Evolutionary conservation across 1,140 invertebrate species (phyloP), one percentile per base, ranked within the genome.

Genomic region (Drosophila aff.): DNA sequence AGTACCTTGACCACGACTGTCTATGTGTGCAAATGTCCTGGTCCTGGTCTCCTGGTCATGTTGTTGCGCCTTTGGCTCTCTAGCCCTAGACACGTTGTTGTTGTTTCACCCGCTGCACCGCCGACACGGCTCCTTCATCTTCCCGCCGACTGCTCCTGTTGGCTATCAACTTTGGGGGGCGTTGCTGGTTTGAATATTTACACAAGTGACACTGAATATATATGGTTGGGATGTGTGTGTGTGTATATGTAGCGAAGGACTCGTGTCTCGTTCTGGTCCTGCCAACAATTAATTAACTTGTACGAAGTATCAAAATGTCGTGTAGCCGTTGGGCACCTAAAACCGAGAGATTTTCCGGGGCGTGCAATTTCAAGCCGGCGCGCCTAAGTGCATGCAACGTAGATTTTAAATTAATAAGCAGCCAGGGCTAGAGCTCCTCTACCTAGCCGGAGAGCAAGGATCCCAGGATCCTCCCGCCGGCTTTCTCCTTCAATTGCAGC

Each of bases 341-440:
- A 63, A 50, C 47, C 47, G 47, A 26, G 8, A 77, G 76, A 75
- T 79, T 62, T 64, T 50, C 33, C 47, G 15, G 43, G 36, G 21
- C n/a, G 26, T 49, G 68, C 72, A 89, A 68, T 89, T 83, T 87
- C 47, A 75, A 71, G 82, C 67, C 52, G 65, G 65, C 31, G 55
- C 79, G 52, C 79, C 82, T 79, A 82, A 76, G 71, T 82, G 82
- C 83, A 82, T 68, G 69, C 79, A 60, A 82, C 79, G 80, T 87
- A 85, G 90, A 89, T 89, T 90, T 81, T 89, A 90, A 89, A 89
- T 89, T 89, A 89, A 89, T 89, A 89, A 89, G 85, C 84, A 76
- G 40, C 52, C 55, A 52, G 46, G 57, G 36, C 58, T 57, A 64
- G 50, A 64, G 50, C 50, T 47, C 23, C 44, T 50, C 44, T 50